These are phyloP conservation scores for Drosophila limbata DNA, from an alignment of 2,888 invertebrate species.

Conservation along the genomic window DNA sequence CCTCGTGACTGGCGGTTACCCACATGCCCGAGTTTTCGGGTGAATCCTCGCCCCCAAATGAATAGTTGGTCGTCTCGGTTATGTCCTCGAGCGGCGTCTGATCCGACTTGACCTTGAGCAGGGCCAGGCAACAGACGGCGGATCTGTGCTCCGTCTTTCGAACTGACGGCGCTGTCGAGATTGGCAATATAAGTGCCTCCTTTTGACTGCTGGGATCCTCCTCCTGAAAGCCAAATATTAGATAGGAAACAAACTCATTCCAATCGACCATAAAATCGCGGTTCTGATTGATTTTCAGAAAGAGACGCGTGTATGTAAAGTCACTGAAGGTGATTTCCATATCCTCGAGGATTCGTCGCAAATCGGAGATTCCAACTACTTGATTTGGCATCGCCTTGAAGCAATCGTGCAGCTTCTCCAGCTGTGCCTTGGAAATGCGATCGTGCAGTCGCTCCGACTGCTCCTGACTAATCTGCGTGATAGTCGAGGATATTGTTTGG, in stretches of 20 bases:
- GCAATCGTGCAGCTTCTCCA: conserved; percentile 70
- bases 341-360: conserved; percentile 70
- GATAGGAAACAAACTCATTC: conserved; percentile 92
- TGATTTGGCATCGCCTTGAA: conserved; percentile 63
- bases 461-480: conserved; percentile 39
- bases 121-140: conserved; percentile 87
- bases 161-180: conserved; percentile 87
- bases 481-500: conserved; percentile 74
- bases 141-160: conserved; percentile 90
- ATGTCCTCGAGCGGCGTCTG: conserved; percentile 64
- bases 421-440: conserved; percentile 77
- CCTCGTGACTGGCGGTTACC: conserved; percentile 91
- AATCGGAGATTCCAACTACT: conserved; percentile 67
- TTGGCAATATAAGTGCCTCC: conserved; percentile 88
- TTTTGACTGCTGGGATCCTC: conserved; percentile 88
- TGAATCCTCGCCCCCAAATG: conserved; percentile 66
- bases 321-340: conserved; percentile 83
- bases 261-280: conserved; percentile 88
- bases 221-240: conserved; percentile 90
- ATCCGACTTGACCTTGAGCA: conserved; percentile 71
- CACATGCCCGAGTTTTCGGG: conserved; percentile 88
- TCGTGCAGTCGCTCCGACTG: conserved; percentile 82
- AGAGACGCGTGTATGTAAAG: conserved; percentile 88
- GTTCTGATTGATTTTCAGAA: conserved; percentile 88
- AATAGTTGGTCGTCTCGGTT: conserved; percentile 48